phyloP scores from a whole-genome alignment of 53 echinoderm and acorn worm species.

The Hippasteria phrygiana region DNA sequence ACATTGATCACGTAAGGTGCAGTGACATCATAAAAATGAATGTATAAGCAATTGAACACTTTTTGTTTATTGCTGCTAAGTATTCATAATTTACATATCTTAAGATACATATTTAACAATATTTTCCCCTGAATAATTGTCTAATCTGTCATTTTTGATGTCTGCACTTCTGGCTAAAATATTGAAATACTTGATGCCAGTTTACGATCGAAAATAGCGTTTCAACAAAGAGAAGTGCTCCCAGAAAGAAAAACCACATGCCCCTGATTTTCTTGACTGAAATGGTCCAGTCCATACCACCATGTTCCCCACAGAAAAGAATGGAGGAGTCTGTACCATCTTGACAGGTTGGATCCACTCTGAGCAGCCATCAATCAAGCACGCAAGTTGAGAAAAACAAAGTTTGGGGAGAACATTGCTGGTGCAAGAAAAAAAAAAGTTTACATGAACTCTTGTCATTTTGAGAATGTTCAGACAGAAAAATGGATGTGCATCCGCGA shows the following conservation, averaged over 20 bases:
- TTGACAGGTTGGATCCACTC: slow-evolving; percentile 56
- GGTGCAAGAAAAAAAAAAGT: neutral
- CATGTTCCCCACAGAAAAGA: neutral
- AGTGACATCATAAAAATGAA: too few relatives aligned
- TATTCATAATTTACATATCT: too few relatives aligned
- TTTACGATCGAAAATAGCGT: neutral
- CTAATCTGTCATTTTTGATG: neutral
- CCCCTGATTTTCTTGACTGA: neutral
- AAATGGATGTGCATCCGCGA: slow-evolving; percentile 34
- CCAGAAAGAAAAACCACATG: neutral
- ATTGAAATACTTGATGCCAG: neutral
- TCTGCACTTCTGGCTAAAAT: neutral
- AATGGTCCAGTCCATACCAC: slow-evolving; percentile 14
- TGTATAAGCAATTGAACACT: too few relatives aligned
- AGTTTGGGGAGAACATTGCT: neutral
- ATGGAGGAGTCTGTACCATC: slow-evolving; percentile 48
- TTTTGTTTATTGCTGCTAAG: too few relatives aligned
- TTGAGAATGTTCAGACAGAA: slow-evolving; percentile 27
- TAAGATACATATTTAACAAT: too few relatives aligned
- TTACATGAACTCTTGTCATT: slow-evolving; percentile 29
- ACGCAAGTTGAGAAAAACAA: neutral
- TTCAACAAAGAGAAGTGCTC: neutral
- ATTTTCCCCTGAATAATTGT: too few relatives aligned
- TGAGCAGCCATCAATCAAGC: slow-evolving; percentile 39
- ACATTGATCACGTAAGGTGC: too few relatives aligned